Percentiles rank a stretch among this genome's conserved stretches.
Evolutionary conservation across 2,113 vertebrate species (phyloP).

Genomic region (Chaetops frenatus): DNA sequence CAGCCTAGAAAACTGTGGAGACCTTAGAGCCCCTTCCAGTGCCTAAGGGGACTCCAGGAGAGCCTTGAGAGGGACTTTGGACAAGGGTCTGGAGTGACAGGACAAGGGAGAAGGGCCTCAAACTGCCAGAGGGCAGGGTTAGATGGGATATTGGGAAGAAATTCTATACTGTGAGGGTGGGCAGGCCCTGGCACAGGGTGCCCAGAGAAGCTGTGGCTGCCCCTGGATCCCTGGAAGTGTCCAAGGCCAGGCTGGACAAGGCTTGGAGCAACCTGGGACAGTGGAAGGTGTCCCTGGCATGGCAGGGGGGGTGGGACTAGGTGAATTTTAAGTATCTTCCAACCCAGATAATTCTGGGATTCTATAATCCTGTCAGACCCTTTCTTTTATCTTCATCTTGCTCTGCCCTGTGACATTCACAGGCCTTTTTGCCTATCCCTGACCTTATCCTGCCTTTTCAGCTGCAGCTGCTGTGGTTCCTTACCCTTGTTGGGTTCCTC

Average conservation of each 20-base stretch:
- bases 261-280: not conserved
- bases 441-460: not conserved
- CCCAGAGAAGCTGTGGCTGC: not conserved
- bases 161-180: not conserved
- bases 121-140: not conserved
- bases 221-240: not conserved
- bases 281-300: not conserved
- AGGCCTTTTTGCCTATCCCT: not conserved
- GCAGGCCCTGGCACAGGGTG: not conserved
- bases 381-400: not conserved
- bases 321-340: not conserved
- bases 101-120: not conserved
- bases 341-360: not conserved
- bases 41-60: not conserved
- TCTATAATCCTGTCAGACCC: not conserved
- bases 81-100: not conserved
- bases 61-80: not conserved
- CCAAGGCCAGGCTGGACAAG: not conserved
- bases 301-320: too few species aligned
- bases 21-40: not conserved
- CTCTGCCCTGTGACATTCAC: not conserved
- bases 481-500: not conserved
- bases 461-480: not conserved
- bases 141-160: not conserved
- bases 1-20: fast-evolving